Evolutionary conservation across 2,888 invertebrate genomes (phyloP).

Genomic region (Zygaena filipendulae): DNA sequence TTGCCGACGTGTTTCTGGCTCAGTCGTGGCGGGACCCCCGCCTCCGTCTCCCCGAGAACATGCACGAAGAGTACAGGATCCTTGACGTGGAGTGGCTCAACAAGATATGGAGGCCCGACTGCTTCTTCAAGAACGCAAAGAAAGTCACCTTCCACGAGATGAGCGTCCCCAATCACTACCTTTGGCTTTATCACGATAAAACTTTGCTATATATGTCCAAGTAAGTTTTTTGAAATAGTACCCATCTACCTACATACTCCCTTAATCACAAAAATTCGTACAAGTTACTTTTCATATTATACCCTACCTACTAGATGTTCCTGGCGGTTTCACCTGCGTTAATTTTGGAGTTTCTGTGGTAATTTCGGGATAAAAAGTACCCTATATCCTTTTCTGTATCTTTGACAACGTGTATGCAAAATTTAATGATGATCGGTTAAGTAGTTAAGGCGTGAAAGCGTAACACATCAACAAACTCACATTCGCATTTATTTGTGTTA

Average conservation of each 20-base stretch:
- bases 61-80: constrained; percentile 92
- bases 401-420: too few relatives aligned
- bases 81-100: constrained; percentile 91
- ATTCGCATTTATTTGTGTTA: too few relatives aligned
- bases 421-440: too few relatives aligned
- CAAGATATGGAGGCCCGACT: constrained; percentile 92
- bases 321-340: too few relatives aligned
- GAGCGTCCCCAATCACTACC: constrained; percentile 93
- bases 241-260: too few relatives aligned
- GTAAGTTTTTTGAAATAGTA: constrained; percentile 71
- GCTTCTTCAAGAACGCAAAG: constrained; percentile 94
- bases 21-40: constrained; percentile 94
- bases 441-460: too few relatives aligned
- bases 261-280: background rate
- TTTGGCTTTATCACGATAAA: constrained; percentile 93
- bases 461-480: too few relatives aligned
- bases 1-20: constrained; percentile 91
- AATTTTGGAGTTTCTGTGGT: too few relatives aligned
- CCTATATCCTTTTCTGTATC: too few relatives aligned
- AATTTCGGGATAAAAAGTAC: too few relatives aligned
- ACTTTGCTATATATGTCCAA: constrained; percentile 93
- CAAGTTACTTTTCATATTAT: background rate
- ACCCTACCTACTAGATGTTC: too few relatives aligned
- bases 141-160: constrained; percentile 95
- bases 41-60: constrained; percentile 89